Base-by-base conservation (phyloP, 1,140 invertebrate species). In the Heliconius congener region DNA sequence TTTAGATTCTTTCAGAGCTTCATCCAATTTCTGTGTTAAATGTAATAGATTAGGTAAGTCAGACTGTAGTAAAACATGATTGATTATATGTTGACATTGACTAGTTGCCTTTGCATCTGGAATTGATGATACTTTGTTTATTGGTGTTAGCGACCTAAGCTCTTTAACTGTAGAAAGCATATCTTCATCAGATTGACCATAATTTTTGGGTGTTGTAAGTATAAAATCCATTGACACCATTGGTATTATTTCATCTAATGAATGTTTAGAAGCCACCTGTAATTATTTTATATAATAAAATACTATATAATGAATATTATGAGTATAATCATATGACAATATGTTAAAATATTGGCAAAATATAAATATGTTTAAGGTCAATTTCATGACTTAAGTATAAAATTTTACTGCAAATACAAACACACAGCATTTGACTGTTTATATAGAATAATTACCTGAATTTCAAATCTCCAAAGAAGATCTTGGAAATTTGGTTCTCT, bases 1-100 rank as follows among this genome's bases (percentile, higher is more conserved):
- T 81, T 94, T 94, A 9, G 93, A 94, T 90, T 95, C 94, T 75
- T 93, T 91, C 34, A 94, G 81, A 27, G 94, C 94, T 83, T 89
- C 88, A 27, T 94, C 94, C 66, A 95, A 85, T 75, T 83, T 90
- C 82, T 93, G 91, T 23, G 93, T 93, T 73, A 95, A 75, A 86
- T 94, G 87, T 27, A 94, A 71, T 77, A 95, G 86, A 84, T 95
- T 95, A 27, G 93, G 91, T 72, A 95, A 82, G 77, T 95, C 93
- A 86, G 90, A 91, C 46, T 94, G 91, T 8, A 95, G 76, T 19
- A 95, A 72, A 27, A 90, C 80, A 84, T 94, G 93, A 19, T 84
- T 88, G 27, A 92, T 88, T 13, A 90, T 74, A 85, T 94, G 90
- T 77, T 93, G 90, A 78, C 92, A 92, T 30, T 93, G 89, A 78